Percentiles rank a stretch among this genome's conserved stretches.
Evolutionary conservation across 2,113 vertebrate genomes (phyloP).

Genomic region (Rhinoderma darwinii): DNA sequence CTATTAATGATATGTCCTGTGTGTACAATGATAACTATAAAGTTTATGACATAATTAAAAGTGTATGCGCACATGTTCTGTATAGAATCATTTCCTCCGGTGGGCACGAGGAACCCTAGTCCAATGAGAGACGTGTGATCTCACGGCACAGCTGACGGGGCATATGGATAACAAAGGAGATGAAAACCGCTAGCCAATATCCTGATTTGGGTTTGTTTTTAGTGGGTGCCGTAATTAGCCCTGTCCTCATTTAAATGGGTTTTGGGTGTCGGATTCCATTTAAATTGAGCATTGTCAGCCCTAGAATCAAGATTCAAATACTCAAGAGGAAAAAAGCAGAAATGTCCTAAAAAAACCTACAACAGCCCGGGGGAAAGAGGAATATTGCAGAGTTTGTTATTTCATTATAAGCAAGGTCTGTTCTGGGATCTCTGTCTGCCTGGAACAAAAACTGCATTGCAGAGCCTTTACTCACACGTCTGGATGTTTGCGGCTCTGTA

Average conservation of each 20-base stretch:
- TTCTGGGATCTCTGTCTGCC: slow-evolving; percentile 32
- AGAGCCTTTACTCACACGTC: background rate
- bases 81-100: too few species aligned
- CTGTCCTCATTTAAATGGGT: background rate
- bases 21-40: too few species aligned
- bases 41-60: too few species aligned
- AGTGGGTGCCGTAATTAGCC: background rate
- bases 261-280: background rate
- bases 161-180: background rate
- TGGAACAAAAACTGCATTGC: slow-evolving; percentile 40
- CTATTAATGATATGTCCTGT: too few species aligned
- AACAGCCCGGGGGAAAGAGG: slow-evolving; percentile 9
- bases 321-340: background rate
- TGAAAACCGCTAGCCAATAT: too few species aligned
- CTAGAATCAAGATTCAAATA: background rate
- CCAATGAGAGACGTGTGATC: too few species aligned
- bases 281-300: background rate
- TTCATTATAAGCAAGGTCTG: slow-evolving; percentile 10
- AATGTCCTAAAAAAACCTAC: slow-evolving; percentile 37
- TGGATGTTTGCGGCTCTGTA: background rate
- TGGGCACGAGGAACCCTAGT: too few species aligned
- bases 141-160: too few species aligned
- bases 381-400: slow-evolving; percentile 32
- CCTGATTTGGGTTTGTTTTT: background rate
- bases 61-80: too few species aligned